Conservation (phyloP, 2,888 invertebrate species). For the Drosophila lutescens region DNA sequence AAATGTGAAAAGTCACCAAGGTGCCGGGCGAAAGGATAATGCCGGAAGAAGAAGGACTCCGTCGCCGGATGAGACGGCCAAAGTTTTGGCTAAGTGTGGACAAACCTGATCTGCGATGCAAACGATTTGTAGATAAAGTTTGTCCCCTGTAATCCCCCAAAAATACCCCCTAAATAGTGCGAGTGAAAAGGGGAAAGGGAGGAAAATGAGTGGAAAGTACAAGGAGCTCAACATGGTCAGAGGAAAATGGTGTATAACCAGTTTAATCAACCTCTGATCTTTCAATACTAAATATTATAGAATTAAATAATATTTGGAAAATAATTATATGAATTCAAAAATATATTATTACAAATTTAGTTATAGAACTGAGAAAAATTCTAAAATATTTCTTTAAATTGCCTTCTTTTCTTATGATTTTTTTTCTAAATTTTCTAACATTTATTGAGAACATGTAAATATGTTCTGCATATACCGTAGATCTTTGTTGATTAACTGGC, state of each 20-base stretch:
- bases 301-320: too few species aligned
- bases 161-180: background rate
- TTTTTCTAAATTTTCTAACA: too few species aligned
- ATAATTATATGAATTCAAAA: too few species aligned
- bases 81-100: slow-evolving; percentile 24
- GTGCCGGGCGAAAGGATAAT: slow-evolving; percentile 19
- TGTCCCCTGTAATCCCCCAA: slow-evolving; percentile 1
- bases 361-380: too few species aligned
- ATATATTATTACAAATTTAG: too few species aligned
- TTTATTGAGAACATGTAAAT: too few species aligned
- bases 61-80: slow-evolving; percentile 2
- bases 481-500: background rate
- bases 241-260: background rate
- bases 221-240: background rate
- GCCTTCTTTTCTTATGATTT: too few species aligned
- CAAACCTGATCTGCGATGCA: slow-evolving; percentile 33
- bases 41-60: background rate
- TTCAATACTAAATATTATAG: too few species aligned
- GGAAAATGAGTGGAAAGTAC: background rate
- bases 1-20: slow-evolving; percentile 31
- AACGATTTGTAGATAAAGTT: slow-evolving; percentile 30
- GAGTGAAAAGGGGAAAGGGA: background rate
- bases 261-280: background rate
- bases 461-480: too few species aligned
- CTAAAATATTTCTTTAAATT: too few species aligned